Evolutionary conservation across 1,140 invertebrate genomes (phyloP), one percentile per base, ranked within the genome.

Genomic region (Leptestheria dahalacensis): DNA sequence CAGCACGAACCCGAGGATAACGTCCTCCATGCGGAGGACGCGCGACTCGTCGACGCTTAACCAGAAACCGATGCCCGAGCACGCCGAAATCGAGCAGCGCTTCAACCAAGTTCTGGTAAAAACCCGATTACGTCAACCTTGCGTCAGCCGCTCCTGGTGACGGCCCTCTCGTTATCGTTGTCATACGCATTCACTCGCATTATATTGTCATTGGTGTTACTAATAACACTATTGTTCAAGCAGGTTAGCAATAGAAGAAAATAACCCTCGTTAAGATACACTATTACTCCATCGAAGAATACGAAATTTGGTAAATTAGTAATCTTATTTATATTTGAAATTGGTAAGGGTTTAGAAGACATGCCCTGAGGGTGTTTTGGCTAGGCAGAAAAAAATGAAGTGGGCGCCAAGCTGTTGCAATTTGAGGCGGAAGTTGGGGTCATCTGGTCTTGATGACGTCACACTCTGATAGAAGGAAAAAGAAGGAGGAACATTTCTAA

Each of bases 51-150:
- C 33, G 6, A 41, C 33, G 6, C 33, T 41, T 15, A 41, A 6
- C 6, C 33, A 41, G 33, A 41, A 74, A 63, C 88, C 89, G 25
- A 91, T 91, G 85, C 91, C 87, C 50, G 89, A 92, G 67, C 75
- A 85, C 46, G 78, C 78, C 65, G 91, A 95, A 73, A 77, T 95
- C 72, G 91, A 94, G 72, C 82, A 83, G 66, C 78, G 89, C 65
- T 95, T 94, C 73, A 89, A 90, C 63, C 93, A 92, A 88, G 90
- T 94, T 68, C 75, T 95, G 82, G 91, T 94, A 73, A 86, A 88
- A n/a, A n/a, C n/a, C n/a, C n/a, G n/a, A n/a, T n/a, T n/a, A n/a
- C n/a, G n/a, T n/a, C n/a, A n/a, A n/a, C n/a, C n/a, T n/a, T n/a
- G n/a, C n/a, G n/a, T n/a, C n/a, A n/a, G n/a, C n/a, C n/a, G n/a